Percentiles rank a stretch among this genome's conserved stretches.
Conservation (phyloP, 2,113 vertebrate species). For the Rhineura floridana region DNA sequence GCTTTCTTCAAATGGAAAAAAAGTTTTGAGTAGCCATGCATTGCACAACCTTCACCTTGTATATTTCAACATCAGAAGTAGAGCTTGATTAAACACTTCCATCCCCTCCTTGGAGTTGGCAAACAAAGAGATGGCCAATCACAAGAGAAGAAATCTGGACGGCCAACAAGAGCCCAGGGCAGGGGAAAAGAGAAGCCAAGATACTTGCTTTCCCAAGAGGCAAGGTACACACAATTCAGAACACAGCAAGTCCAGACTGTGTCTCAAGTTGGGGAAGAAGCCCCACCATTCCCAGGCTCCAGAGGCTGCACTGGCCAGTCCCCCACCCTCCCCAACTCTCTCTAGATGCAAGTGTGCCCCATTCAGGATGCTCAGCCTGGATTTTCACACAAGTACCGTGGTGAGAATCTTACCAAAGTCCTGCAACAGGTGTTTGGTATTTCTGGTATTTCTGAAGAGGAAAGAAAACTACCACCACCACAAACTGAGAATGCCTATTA, state of each 20-base stretch:
- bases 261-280: neutral
- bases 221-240: neutral
- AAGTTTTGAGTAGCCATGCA: accelerated
- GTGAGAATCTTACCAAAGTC: neutral
- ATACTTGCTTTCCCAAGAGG: neutral
- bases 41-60: neutral
- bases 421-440: neutral
- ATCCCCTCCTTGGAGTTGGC: neutral
- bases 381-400: neutral
- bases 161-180: neutral
- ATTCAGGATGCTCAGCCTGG: neutral
- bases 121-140: neutral
- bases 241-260: neutral
- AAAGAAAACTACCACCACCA: neutral
- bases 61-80: constrained; percentile 32
- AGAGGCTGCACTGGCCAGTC: neutral
- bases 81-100: neutral
- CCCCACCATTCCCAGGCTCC: neutral
- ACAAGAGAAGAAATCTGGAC: accelerated
- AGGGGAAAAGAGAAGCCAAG: neutral
- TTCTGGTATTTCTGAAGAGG: neutral
- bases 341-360: neutral
- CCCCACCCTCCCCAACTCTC: neutral
- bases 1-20: neutral
- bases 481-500: neutral